phyloP scores from a whole-genome alignment of 2,797 vertebrate species.

The Enteromius viviparus region DNA sequence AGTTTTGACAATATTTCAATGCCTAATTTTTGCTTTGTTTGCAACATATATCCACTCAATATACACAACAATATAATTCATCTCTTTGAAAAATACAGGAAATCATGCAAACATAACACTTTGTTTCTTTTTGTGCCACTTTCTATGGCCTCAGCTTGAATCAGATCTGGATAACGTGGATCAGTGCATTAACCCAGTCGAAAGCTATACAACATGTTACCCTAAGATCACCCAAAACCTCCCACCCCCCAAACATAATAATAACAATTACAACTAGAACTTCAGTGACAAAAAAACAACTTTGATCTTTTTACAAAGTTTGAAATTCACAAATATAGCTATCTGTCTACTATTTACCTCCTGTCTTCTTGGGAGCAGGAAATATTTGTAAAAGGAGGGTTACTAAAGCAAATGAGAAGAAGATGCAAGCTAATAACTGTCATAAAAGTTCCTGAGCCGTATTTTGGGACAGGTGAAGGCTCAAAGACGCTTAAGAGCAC shows the following conservation, averaged over 20 bases:
- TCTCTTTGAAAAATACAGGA: conserved; percentile 80
- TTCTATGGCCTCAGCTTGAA: conserved; percentile 72
- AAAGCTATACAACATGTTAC: conserved; percentile 36
- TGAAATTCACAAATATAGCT: conserved; percentile 83
- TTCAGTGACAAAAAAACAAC: conserved; percentile 77
- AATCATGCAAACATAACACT: conserved; percentile 85
- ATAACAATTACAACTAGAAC: conserved; percentile 74
- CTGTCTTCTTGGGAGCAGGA: conserved; percentile 64
- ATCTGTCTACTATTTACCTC: conserved; percentile 69
- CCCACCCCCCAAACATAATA: conserved; percentile 53
- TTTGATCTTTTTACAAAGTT: conserved; percentile 73
- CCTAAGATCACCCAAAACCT: conserved; percentile 25
- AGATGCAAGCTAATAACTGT: conserved; percentile 30
- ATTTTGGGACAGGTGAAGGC: conserved; percentile 43
- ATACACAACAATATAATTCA: conserved; percentile 81
- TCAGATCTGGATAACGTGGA: conserved; percentile 65
- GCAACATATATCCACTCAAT: conserved; percentile 76
- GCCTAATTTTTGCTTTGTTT: conserved; percentile 70
- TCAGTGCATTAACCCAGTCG: conserved; percentile 67
- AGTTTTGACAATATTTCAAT: conserved; percentile 69
- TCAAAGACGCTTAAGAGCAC: conserved; percentile 65
- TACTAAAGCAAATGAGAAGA: background rate
- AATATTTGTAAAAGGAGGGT: conserved; percentile 63
- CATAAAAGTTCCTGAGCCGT: conserved; percentile 52
- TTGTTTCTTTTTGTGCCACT: conserved; percentile 72